Percentiles rank a stretch among this genome's conserved stretches.
These are phyloP conservation scores for Cyrtodaria siliqua DNA, from an alignment of 2,888 invertebrate genomes.

Conservation along the genomic window DNA sequence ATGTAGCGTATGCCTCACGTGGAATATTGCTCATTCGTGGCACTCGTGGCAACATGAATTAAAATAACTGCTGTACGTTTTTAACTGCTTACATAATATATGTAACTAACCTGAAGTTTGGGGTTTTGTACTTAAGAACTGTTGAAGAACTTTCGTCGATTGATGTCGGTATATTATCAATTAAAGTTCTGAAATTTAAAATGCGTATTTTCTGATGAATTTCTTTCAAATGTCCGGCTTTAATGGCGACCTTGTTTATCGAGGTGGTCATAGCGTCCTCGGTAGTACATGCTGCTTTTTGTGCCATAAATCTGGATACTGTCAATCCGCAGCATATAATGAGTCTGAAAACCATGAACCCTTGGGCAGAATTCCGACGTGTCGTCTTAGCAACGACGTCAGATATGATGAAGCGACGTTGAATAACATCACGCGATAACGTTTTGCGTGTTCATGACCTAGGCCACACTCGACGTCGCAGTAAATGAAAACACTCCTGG, in stretches of 20 bases:
- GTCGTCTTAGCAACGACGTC: conserved; percentile 30
- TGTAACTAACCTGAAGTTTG: conserved; percentile 83
- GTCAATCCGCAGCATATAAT: not conserved
- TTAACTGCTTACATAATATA: too few species aligned
- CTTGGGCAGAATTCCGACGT: conserved; percentile 30
- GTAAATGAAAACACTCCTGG: too few species aligned
- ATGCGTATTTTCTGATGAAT: conserved; percentile 72
- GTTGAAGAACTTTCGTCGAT: conserved; percentile 83
- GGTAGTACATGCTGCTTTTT: not conserved
- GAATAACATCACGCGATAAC: not conserved
- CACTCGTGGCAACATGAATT: too few species aligned
- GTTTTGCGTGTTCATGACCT: not conserved
- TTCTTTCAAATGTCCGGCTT: conserved; percentile 62
- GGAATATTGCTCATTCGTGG: too few species aligned
- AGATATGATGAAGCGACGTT: too few species aligned
- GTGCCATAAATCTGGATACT: conserved; percentile 12
- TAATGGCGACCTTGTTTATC: conserved; percentile 58
- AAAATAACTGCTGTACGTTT: too few species aligned
- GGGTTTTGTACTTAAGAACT: conserved; percentile 84
- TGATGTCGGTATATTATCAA: conserved; percentile 82
- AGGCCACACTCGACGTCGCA: too few species aligned
- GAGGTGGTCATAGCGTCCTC: not conserved
- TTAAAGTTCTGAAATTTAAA: conserved; percentile 78
- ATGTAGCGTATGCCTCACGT: too few species aligned
- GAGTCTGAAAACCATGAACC: conserved; percentile 17